Percentiles rank a stretch among this genome's conserved stretches.
Evolutionary conservation across 2,888 invertebrate species (phyloP).

Genomic region (Allolobophora icterica): DNA sequence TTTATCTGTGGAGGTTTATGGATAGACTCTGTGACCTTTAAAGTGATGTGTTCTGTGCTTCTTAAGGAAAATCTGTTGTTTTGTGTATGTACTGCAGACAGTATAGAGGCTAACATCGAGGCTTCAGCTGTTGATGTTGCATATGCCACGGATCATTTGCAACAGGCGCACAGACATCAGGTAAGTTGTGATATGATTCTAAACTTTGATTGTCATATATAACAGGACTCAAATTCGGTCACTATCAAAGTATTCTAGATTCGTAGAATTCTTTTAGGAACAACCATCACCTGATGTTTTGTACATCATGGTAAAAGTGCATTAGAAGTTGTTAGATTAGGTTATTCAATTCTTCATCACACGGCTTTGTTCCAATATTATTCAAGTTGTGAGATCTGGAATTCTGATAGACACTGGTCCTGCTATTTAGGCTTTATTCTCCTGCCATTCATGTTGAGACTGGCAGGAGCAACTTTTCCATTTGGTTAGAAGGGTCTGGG

Average conservation of each 20-base stretch:
- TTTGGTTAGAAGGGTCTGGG: background rate
- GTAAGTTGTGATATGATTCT: constrained; percentile 55
- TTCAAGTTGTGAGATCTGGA: background rate
- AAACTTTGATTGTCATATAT: background rate
- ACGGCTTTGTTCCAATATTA: background rate
- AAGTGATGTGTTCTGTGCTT: background rate
- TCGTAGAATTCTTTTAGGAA: too few relatives aligned
- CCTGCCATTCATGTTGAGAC: background rate
- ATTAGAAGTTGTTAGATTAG: too few relatives aligned
- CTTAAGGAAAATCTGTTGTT: background rate
- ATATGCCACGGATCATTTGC: constrained; percentile 66
- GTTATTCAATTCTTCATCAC: background rate
- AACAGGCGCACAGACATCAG: constrained; percentile 71
- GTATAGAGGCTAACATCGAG: constrained; percentile 92
- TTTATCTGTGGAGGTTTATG: too few relatives aligned
- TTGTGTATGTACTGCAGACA: constrained; percentile 68
- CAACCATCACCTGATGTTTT: too few relatives aligned
- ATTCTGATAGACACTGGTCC: background rate
- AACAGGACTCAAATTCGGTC: background rate
- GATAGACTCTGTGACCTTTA: background rate
- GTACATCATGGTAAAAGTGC: too few relatives aligned
- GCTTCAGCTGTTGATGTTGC: constrained; percentile 80
- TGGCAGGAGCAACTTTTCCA: background rate
- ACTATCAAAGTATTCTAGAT: background rate
- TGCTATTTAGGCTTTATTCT: background rate